These are phyloP conservation scores for Drosophila barbarae DNA, from an alignment of 2,888 invertebrate genomes.

Conservation along the genomic window DNA sequence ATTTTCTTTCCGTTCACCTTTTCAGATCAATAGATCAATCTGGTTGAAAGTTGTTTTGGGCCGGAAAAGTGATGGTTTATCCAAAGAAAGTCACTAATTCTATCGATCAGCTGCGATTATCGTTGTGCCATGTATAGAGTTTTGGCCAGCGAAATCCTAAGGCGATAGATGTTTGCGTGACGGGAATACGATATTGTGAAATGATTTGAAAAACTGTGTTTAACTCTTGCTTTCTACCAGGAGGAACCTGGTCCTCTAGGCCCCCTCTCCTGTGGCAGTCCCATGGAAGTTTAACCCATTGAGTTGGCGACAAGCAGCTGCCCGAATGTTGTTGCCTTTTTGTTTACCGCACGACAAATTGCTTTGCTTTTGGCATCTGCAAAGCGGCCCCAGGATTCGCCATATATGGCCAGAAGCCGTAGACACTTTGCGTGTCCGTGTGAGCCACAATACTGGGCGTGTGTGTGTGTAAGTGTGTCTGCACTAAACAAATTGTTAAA, in stretches of 20 bases:
- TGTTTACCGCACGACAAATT: constrained; percentile 73
- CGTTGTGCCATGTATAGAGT: constrained; percentile 19
- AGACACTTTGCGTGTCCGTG: constrained; percentile 69
- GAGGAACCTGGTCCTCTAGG: constrained; percentile 19
- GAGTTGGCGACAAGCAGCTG: constrained; percentile 40
- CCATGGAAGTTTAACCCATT: constrained; percentile 7
- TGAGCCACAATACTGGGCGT: constrained; percentile 11
- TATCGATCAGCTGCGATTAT: constrained; percentile 45
- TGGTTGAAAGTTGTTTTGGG: constrained; percentile 22
- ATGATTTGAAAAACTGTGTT: constrained; percentile 39
- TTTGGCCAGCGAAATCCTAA: constrained; percentile 34
- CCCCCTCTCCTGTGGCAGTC: neutral
- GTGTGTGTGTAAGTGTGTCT: constrained; percentile 36
- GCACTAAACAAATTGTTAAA: constrained; percentile 77
- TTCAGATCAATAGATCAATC: constrained; percentile 28
- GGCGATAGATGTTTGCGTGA: constrained; percentile 35
- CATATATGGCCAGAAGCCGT: constrained; percentile 64
- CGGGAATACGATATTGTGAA: constrained; percentile 35
- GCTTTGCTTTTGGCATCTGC: constrained; percentile 71
- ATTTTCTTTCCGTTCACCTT: constrained; percentile 17
- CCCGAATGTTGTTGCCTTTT: constrained; percentile 45
- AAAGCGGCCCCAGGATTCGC: constrained; percentile 54
- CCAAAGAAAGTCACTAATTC: constrained; percentile 48
- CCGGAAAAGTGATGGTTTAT: constrained; percentile 34
- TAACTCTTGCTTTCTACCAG: constrained; percentile 45